Evolutionary conservation across 1,140 invertebrate species (phyloP).

Genomic region (Branchinecta lynchi): DNA sequence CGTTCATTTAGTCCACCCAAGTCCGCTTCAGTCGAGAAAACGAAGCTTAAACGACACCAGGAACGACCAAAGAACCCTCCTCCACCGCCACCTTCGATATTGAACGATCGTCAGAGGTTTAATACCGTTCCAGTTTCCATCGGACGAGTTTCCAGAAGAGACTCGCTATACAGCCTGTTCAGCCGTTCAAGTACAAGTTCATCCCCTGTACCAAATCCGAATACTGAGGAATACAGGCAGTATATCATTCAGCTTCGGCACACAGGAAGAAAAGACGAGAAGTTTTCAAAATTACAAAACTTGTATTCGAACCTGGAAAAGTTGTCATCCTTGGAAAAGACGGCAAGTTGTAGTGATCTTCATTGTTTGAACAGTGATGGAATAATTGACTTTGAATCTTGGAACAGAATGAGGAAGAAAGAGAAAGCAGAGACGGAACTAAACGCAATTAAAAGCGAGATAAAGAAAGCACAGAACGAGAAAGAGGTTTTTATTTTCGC

Average conservation of each 20-base stretch:
- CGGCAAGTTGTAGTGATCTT: slow-evolving; percentile 49
- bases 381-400: slow-evolving; percentile 69
- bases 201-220: slow-evolving; percentile 21
- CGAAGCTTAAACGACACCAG: too few species aligned
- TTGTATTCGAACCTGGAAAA: slow-evolving; percentile 73
- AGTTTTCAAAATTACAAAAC: slow-evolving; percentile 67
- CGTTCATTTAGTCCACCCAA: too few species aligned
- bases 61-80: too few species aligned
- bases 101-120: not conserved
- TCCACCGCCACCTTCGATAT: too few species aligned
- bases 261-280: slow-evolving; percentile 51
- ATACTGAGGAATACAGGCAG: slow-evolving; percentile 27
- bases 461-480: slow-evolving; percentile 59
- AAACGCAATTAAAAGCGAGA: slow-evolving; percentile 53
- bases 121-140: slow-evolving; percentile 17
- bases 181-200: slow-evolving; percentile 20
- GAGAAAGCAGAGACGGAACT: slow-evolving; percentile 68
- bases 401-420: slow-evolving; percentile 59
- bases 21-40: too few species aligned
- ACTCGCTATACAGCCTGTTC: slow-evolving; percentile 18
- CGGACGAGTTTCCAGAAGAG: slow-evolving; percentile 19
- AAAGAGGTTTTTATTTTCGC: slow-evolving; percentile 66
- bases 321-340: slow-evolving; percentile 64
- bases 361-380: slow-evolving; percentile 47
- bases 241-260: slow-evolving; percentile 56